Conservation (phyloP, 2,888 invertebrate species). For the Miltochrista miniata region DNA sequence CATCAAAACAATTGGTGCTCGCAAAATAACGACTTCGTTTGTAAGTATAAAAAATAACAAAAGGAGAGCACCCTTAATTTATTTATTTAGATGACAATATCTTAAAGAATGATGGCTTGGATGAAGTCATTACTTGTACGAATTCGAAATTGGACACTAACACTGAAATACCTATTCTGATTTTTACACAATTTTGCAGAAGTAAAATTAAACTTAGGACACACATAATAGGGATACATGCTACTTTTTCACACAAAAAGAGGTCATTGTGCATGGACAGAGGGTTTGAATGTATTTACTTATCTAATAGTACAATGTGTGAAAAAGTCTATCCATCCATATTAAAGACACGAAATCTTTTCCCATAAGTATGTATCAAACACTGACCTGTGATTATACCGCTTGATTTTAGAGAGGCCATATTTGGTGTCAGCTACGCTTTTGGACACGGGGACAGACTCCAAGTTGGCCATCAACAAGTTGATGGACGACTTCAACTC, state of each 20-base stretch:
- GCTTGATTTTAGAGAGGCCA: slow-evolving; percentile 98
- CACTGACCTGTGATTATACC: slow-evolving; percentile 98
- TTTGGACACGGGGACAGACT: slow-evolving; percentile 99
- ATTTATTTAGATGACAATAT: neutral
- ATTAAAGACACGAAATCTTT: neutral
- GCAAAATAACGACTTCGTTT: slow-evolving; percentile 11
- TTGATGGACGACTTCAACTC: slow-evolving; percentile 99
- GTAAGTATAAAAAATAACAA: neutral
- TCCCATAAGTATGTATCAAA: no score
- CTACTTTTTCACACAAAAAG: slow-evolving; percentile 9
- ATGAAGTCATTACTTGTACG: slow-evolving; percentile 6
- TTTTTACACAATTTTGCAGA: neutral
- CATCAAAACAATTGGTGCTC: slow-evolving; percentile 1
- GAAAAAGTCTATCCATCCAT: slow-evolving; percentile 10
- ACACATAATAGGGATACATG: no score
- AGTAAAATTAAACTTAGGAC: no score
- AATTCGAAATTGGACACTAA: no score
- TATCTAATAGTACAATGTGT: slow-evolving; percentile 2
- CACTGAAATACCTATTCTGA: neutral
- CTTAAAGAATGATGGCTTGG: neutral
- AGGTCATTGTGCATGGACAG: no score
- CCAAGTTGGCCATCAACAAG: slow-evolving; percentile 98
- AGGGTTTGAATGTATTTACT: neutral
- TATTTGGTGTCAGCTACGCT: slow-evolving; percentile 99
- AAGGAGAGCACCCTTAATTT: neutral